phyloP scores from a whole-genome alignment of 2,113 vertebrate genomes.

The Eulemur rufifrons region DNA sequence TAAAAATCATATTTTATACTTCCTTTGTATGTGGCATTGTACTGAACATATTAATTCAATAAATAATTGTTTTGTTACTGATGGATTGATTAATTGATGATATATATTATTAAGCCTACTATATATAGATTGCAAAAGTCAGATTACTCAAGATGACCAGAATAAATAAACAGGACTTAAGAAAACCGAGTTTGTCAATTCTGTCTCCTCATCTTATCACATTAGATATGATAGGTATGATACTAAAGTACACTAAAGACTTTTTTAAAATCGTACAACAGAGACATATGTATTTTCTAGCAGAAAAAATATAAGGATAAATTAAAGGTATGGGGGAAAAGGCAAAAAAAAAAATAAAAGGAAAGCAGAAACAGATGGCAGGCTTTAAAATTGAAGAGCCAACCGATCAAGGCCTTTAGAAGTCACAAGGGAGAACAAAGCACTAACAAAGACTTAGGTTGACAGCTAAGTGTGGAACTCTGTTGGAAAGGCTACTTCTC shows the following conservation, averaged over 20 bases:
- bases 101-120: not conserved
- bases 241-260: not conserved
- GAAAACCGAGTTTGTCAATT: not conserved
- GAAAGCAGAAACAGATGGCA: not conserved
- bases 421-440: not conserved
- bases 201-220: not conserved
- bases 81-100: not conserved
- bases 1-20: conserved; percentile 2
- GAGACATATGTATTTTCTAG: not conserved
- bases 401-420: not conserved
- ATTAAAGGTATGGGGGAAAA: not conserved
- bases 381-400: not conserved
- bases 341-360: not conserved
- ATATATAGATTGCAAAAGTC: not conserved
- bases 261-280: not conserved
- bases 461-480: not conserved
- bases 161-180: not conserved
- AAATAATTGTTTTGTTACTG: not conserved
- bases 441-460: not conserved
- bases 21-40: not conserved
- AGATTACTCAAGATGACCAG: not conserved
- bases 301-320: conserved; percentile 3
- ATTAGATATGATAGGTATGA: not conserved
- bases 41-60: not conserved
- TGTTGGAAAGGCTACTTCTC: conserved; percentile 1